phyloP scores from a whole-genome alignment of 2,113 vertebrate genomes.

The Phalacrocorax pelagicus region DNA sequence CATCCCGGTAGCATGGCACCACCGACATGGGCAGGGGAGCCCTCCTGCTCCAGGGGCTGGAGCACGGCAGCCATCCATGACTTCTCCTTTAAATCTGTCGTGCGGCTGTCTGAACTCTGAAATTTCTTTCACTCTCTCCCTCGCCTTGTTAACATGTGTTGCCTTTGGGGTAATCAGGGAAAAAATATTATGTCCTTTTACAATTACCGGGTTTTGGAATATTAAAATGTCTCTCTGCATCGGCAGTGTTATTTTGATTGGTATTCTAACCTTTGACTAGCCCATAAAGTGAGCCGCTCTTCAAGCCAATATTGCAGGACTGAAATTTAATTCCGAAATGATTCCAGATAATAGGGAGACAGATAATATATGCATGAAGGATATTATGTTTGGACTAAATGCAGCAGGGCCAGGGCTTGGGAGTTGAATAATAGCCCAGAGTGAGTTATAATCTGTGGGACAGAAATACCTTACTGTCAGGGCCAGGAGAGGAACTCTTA shows the following conservation, averaged over 20 bases:
- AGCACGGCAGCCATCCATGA: background rate
- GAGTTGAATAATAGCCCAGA: conserved; percentile 95
- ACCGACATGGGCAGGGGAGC: background rate
- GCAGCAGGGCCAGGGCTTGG: conserved; percentile 88
- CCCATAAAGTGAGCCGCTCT: conserved; percentile 89
- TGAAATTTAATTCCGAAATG: conserved; percentile 98
- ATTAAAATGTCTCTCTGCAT: conserved; percentile 99
- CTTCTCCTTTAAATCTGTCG: conserved; percentile 84
- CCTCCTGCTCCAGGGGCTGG: background rate
- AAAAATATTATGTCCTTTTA: conserved; percentile 96
- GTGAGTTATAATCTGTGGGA: conserved; percentile 94
- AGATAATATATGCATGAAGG: conserved; percentile 99
- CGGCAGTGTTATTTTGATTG: conserved; percentile 96
- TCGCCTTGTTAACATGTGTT: conserved; percentile 85
- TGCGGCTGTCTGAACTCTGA: conserved; percentile 80
- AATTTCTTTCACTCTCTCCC: conserved; percentile 83
- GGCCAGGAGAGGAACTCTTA: conserved; percentile 91
- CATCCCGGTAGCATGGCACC: fast-evolving
- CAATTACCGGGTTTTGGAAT: conserved; percentile 98
- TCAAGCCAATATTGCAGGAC: conserved; percentile 89
- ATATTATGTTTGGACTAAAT: conserved; percentile 98
- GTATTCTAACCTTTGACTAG: conserved; percentile 99
- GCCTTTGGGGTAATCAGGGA: conserved; percentile 90
- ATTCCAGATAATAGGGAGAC: conserved; percentile 98
- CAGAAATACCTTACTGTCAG: conserved; percentile 98